A percentile compares a stretch with the other conserved stretches of the same genome.
Evolutionary conservation across 2,797 vertebrate species (phyloP).

Genomic region (Chaetodon trifasciatus): DNA sequence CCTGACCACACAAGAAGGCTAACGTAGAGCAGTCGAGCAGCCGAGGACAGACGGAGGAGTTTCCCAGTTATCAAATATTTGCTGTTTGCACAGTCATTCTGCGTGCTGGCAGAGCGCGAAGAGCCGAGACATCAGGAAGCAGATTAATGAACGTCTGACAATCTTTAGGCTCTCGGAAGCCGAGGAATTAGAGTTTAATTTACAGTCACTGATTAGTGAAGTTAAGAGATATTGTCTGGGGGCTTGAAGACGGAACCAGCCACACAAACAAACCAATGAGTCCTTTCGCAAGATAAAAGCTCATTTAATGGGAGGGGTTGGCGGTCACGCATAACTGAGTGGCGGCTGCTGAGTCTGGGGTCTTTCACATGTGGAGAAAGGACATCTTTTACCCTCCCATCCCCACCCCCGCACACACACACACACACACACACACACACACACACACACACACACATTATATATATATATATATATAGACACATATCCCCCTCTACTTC

Average conservation of each 20-base stretch:
- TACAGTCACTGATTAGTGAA: slow-evolving; percentile 38
- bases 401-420: slow-evolving; percentile 4
- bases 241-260: slow-evolving; percentile 32
- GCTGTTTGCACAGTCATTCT: slow-evolving; percentile 60
- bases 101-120: slow-evolving; percentile 15
- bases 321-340: slow-evolving; percentile 63
- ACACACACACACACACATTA: slow-evolving; percentile 11
- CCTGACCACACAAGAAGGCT: slow-evolving; percentile 80
- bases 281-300: slow-evolving; percentile 56
- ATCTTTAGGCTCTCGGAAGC: slow-evolving; percentile 31
- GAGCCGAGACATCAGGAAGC: slow-evolving; percentile 46
- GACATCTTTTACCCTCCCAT: slow-evolving; percentile 31
- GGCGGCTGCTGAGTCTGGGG: slow-evolving; percentile 63
- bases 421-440: slow-evolving; percentile 18
- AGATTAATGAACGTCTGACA: slow-evolving; percentile 44
- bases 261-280: slow-evolving; percentile 50
- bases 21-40: slow-evolving; percentile 29
- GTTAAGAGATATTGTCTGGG: slow-evolving; percentile 35
- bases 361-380: slow-evolving; percentile 70
- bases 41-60: slow-evolving; percentile 30
- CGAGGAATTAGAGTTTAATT: slow-evolving; percentile 48
- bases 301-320: slow-evolving; percentile 45
- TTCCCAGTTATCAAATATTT: slow-evolving; percentile 71
- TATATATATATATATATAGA: no score
- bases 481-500: slow-evolving; percentile 39